Percentiles rank a stretch among this genome's conserved stretches.
phyloP scores from a whole-genome alignment of 2,113 vertebrate species.

The Rhegmatorhina hoffmannsi region DNA sequence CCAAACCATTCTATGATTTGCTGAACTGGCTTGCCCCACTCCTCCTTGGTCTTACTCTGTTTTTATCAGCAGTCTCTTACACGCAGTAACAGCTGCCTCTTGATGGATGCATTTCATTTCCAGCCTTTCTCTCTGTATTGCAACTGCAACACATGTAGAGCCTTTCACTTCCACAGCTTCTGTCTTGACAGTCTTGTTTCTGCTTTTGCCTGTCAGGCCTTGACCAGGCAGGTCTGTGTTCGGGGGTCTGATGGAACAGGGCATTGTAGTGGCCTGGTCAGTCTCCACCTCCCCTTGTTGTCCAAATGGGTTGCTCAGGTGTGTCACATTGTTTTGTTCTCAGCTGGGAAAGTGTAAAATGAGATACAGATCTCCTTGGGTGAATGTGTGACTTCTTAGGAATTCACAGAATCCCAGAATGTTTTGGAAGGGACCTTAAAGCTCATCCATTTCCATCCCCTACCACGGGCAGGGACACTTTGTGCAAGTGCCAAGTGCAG shows the following conservation, averaged over 20 bases:
- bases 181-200: background rate
- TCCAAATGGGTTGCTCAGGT: background rate
- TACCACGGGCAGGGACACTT: background rate
- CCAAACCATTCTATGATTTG: background rate
- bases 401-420: background rate
- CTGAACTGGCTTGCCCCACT: background rate
- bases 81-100: background rate
- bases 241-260: background rate
- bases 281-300: background rate
- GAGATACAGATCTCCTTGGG: background rate
- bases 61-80: background rate
- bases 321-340: background rate
- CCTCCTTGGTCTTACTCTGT: background rate
- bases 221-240: fast-evolving
- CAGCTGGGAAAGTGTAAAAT: background rate
- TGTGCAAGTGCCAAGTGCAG: background rate
- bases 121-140: background rate
- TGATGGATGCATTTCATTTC: background rate
- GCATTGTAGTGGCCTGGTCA: background rate
- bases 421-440: background rate
- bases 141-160: fast-evolving
- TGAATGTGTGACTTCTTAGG: too few relatives aligned
- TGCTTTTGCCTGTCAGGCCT: background rate
- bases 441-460: background rate
- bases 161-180: background rate